Conservation (phyloP, 2,113 vertebrate species). For the Scalopus aquaticus region DNA sequence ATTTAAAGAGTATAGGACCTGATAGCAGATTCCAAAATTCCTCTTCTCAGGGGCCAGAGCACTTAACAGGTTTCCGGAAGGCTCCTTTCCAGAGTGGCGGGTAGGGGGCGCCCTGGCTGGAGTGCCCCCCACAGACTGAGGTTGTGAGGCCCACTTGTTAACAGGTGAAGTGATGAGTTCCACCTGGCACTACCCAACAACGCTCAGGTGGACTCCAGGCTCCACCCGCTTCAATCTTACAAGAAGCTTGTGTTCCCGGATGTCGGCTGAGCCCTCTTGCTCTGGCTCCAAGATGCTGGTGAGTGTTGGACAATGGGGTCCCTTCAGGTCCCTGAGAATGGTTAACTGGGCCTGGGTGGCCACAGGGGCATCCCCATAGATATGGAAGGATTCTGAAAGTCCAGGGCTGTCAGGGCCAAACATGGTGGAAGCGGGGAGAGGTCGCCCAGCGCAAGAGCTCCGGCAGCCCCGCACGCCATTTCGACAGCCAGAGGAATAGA, state of each 20-base stretch:
- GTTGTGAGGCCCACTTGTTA: too few species aligned
- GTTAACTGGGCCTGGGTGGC: neutral
- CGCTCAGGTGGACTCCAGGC: too few species aligned
- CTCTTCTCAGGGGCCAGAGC: too few species aligned
- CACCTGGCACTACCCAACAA: too few species aligned
- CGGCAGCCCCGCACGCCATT: fast-evolving
- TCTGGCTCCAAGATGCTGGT: neutral
- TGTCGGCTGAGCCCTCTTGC: too few species aligned
- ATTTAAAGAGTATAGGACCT: neutral
- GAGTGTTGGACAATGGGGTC: neutral
- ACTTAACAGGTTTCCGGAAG: neutral
- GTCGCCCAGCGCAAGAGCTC: fast-evolving
- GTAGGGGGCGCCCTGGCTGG: fast-evolving
- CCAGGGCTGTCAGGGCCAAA: neutral
- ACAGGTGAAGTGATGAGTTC: too few species aligned
- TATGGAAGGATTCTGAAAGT: neutral
- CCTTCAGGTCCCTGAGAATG: neutral
- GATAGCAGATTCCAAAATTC: too few species aligned
- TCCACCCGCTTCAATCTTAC: neutral
- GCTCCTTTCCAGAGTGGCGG: neutral
- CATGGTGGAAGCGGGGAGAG: neutral
- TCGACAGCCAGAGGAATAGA: neutral
- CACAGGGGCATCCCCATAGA: fast-evolving
- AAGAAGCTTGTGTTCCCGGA: neutral
- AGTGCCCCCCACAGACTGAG: too few species aligned